Base-by-base conservation (phyloP, 2,888 invertebrate genomes). In the Masnerella sp. region DNA sequence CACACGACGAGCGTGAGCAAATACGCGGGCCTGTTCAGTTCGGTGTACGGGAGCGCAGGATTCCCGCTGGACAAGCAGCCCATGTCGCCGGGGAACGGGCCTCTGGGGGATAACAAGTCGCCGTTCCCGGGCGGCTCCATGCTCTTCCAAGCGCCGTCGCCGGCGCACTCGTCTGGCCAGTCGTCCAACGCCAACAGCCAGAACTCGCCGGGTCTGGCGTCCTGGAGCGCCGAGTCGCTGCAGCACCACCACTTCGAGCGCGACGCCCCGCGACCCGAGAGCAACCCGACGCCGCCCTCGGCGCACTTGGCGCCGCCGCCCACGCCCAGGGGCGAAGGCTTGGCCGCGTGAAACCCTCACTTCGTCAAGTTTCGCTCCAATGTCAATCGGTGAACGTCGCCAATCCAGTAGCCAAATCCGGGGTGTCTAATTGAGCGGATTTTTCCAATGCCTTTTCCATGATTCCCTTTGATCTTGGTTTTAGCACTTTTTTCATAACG, bases 11-110 rank as follows among this genome's bases (percentile, higher is more conserved):
- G 80, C 70, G 82, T 83, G 22, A 90, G 90, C 61, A 93, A 94
- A 85, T 95, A 94, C 88, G 93, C 93, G 40, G 93, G 93, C 15
- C 88, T 94, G 12, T 89, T 95, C 71, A 93, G 94, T n/a, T 94
- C 94, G 86, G 92, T 94, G 5, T 93, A 93, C 56, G 88, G 78
- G 22, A 79, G 81, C 56, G 83, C 74, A 8, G 81, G 79, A 82
- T 90, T 78, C 86, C 89, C 81, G 80, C 88, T 90, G 83, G 91
- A 78, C 88, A 91, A 87, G 83, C 91, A 80, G 87, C 90, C 68
- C 2, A 81, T 84, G 82, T 80, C 84, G 17, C 89, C 90, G 68
- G 89, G 89, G 68, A 90, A 90, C 8, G 89, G 90, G 5, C 90
- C 90, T 76, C 85, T 90, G 34, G 89, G 89, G 1, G 90, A 90